Base-by-base conservation (phyloP, 2,797 vertebrate genomes). In the Scolopax bukidnonensis region DNA sequence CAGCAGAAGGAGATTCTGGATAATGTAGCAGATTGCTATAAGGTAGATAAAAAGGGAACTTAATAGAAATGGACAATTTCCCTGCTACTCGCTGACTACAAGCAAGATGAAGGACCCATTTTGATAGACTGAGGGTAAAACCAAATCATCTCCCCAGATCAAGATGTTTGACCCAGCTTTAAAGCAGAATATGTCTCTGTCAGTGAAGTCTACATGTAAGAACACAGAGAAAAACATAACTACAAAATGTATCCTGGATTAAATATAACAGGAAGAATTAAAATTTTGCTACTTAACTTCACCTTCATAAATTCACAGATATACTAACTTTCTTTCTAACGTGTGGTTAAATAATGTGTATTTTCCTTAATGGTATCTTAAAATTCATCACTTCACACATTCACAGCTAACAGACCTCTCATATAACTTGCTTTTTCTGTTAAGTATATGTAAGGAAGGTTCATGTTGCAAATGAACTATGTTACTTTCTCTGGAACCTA, bases 171-270 rank as follows among this genome's bases (percentile, higher is more conserved):
- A 23, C 13, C 14, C 63, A 91, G 17, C 4, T 54, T 30, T 65
- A 45, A 53, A 56, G 9, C 6, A 61, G 67, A 73, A 12, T 57
- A 59, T 30, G 4, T 11, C 18, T 61, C 21, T 32, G 9, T 21
- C 56, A 79, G 21, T 63, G 36, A 86, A 77, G 41, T 70, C 45
- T 56, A 23, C 16, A 30, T 16, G 7, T 40, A 69, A 77, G 9
- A 74, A 81, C 38, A 73, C 18, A 77, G 16, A 74, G 4, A 69
- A 73, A 89, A 87, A 78, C 16, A 17, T 2, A 51, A 27, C 38
- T 61, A 47, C 1, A 10, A 48, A 94, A 85, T 0, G 0, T 25
- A 53, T 3, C 4, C 1, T 61, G 11, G 16, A 59, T 41, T 61
- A 41, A 69, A 69, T 47, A 18, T 4, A 65, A 87, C 23, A 48